Percentiles rank a stretch among this genome's conserved stretches.
These are phyloP conservation scores for Calliphora vomitoria DNA, from an alignment of 2,888 invertebrate genomes.

Conservation along the genomic window DNA sequence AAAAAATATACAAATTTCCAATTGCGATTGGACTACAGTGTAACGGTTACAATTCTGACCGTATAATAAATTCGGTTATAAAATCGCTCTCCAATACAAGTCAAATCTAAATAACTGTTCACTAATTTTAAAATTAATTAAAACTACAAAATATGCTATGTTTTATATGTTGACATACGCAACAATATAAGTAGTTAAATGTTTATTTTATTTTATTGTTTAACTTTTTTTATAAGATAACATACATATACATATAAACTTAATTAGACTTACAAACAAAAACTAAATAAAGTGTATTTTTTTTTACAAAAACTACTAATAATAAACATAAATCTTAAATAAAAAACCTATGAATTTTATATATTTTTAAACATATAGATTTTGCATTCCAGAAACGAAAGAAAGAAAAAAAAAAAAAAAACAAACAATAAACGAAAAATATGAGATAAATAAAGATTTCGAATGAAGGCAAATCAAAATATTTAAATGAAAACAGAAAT, in stretches of 20 bases:
- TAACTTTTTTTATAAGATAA: constrained; percentile 31
- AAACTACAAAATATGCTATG: neutral
- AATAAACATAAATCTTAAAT: constrained; percentile 37
- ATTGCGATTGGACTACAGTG: no score
- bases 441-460: constrained; percentile 4
- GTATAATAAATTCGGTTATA: neutral
- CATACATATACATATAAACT: constrained; percentile 34
- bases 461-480: constrained; percentile 5
- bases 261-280: constrained; percentile 44
- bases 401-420: constrained; percentile 3
- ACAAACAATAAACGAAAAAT: neutral
- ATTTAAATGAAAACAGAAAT: constrained; percentile 10
- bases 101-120: no score
- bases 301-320: constrained; percentile 38
- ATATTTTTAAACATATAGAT: constrained; percentile 23
- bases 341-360: constrained; percentile 21
- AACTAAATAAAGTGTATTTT: constrained; percentile 39
- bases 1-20: no score
- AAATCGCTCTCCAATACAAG: no score
- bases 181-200: constrained; percentile 30
- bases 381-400: constrained; percentile 8
- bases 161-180: constrained; percentile 11
- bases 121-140: neutral
- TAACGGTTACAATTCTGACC: no score
- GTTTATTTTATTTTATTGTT: constrained; percentile 17